Percentiles rank a stretch among this genome's conserved stretches.
Evolutionary conservation across 1,140 invertebrate species (phyloP).

Genomic region (Zaprionus ghesquierei): DNA sequence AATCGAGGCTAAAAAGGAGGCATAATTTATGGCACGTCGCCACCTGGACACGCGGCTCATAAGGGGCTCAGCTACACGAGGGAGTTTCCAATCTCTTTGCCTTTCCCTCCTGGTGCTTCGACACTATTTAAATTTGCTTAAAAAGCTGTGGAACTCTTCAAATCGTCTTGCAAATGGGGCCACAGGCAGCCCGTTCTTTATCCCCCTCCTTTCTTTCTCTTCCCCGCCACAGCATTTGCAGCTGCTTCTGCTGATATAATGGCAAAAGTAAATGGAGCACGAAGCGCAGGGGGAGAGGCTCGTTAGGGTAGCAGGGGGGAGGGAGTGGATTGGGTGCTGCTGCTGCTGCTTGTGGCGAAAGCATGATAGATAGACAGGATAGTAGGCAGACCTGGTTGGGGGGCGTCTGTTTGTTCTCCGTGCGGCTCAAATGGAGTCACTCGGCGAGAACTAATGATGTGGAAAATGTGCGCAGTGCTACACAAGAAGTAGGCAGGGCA

Average conservation of each 20-base stretch:
- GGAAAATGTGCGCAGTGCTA: slow-evolving; percentile 70
- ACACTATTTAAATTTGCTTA: slow-evolving; percentile 74
- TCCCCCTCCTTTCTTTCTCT: neutral
- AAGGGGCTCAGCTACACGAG: neutral
- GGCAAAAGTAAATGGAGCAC: slow-evolving; percentile 70
- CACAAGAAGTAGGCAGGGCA: slow-evolving; percentile 20
- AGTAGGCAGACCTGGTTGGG: slow-evolving; percentile 30
- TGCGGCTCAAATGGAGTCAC: slow-evolving; percentile 72
- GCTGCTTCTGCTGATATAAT: slow-evolving; percentile 33
- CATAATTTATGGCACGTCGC: slow-evolving; percentile 76
- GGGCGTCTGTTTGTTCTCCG: slow-evolving; percentile 53
- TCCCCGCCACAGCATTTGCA: neutral
- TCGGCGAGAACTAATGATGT: slow-evolving; percentile 78
- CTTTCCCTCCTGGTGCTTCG: neutral
- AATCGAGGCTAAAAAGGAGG: slow-evolving; percentile 77
- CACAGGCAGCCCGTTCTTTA: slow-evolving; percentile 22
- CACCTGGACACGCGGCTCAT: slow-evolving; percentile 45
- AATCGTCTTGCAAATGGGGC: slow-evolving; percentile 63
- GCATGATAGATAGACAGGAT: slow-evolving; percentile 27
- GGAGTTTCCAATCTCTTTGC: neutral
- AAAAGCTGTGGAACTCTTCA: slow-evolving; percentile 43
- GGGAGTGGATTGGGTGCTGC: slow-evolving; percentile 39
- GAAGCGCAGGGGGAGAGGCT: slow-evolving; percentile 39
- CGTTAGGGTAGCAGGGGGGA: neutral
- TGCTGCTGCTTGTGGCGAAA: neutral